Evolutionary conservation across 2,113 vertebrate species (phyloP).

Genomic region (Nothocercus julius): DNA sequence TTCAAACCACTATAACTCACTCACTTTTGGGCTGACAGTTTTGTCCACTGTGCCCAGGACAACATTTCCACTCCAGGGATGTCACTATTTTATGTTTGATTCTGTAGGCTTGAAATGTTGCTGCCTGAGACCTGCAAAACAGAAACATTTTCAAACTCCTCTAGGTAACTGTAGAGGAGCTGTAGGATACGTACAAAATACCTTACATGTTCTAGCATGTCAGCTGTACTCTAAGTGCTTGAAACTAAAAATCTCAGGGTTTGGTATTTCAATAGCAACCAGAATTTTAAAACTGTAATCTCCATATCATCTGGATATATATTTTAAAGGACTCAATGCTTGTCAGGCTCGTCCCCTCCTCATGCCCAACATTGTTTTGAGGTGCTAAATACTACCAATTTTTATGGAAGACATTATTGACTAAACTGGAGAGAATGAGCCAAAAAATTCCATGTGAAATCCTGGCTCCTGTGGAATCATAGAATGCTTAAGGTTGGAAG

Average conservation of each 20-base stretch:
- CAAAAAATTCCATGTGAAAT: background rate
- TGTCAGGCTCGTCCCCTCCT: background rate
- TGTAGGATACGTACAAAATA: background rate
- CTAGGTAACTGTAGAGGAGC: background rate
- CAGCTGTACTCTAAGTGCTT: background rate
- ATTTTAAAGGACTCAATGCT: background rate
- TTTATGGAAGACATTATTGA: background rate
- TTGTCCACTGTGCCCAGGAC: conserved; percentile 78
- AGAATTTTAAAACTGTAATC: background rate
- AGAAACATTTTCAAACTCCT: background rate
- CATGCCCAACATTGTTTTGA: background rate
- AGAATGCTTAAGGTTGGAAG: no score
- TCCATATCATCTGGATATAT: background rate
- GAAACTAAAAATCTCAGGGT: background rate
- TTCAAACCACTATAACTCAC: background rate
- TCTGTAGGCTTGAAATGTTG: conserved; percentile 72
- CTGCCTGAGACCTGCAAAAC: conserved; percentile 70
- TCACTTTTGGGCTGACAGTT: conserved; percentile 75
- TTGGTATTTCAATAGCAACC: background rate
- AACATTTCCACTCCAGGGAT: conserved; percentile 83
- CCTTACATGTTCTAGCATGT: background rate
- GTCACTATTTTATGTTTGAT: conserved; percentile 83
- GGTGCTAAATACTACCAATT: background rate
- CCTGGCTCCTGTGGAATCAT: fast-evolving
- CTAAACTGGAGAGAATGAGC: background rate